These are phyloP conservation scores for Podarcis muralis DNA, from an alignment of 2,113 vertebrate species.

Conservation along the genomic window DNA sequence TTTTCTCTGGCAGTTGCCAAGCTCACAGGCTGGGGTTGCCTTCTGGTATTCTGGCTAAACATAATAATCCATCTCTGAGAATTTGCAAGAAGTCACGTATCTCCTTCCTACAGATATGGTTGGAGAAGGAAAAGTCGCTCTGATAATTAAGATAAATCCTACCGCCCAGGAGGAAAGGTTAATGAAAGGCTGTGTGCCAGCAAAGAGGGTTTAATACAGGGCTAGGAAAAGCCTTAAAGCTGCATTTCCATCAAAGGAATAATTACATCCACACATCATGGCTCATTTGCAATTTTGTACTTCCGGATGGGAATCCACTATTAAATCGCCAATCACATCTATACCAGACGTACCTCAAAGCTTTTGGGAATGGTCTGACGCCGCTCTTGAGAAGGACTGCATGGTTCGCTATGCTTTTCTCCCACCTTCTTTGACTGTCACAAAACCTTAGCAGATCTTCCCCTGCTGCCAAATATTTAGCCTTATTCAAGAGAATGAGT, in stretches of 20 bases:
- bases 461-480: neutral
- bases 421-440: neutral
- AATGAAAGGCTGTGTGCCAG: conserved; percentile 26
- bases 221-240: conserved; percentile 19
- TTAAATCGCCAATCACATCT: conserved; percentile 36
- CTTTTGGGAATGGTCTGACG: conserved; percentile 10
- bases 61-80: neutral
- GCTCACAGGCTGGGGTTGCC: neutral
- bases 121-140: neutral
- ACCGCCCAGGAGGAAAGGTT: conserved; percentile 8
- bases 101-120: neutral
- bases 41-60: neutral
- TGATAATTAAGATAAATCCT: conserved; percentile 23
- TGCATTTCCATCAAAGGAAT: conserved; percentile 50
- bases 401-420: neutral
- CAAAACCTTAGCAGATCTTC: neutral
- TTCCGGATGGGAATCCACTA: conserved; percentile 42
- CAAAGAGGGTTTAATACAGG: conserved; percentile 26
- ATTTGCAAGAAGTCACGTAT: neutral
- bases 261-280: conserved; percentile 14
- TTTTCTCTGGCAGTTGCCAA: neutral
- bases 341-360: conserved; percentile 21
- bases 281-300: conserved; percentile 44
- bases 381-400: conserved; percentile 14
- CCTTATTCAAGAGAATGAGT: neutral